Percentiles rank a stretch among this genome's conserved stretches.
Evolutionary conservation across 2,797 vertebrate species (phyloP).

Genomic region (Hippocampus kuda): DNA sequence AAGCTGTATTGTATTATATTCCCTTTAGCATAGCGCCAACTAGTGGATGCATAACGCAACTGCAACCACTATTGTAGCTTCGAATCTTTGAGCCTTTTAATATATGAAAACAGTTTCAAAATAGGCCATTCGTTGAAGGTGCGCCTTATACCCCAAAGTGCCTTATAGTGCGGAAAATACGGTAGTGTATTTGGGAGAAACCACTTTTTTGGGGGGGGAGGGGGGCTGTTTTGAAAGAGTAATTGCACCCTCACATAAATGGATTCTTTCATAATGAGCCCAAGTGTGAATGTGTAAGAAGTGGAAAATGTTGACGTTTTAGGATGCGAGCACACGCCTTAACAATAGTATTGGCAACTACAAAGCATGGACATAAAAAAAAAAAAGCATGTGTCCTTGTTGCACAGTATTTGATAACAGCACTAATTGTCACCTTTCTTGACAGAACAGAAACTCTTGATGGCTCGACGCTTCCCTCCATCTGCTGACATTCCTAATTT

Average conservation of each 20-base stretch:
- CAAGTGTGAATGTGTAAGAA: not conserved
- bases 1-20: no score
- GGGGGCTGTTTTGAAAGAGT: no score
- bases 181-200: no score
- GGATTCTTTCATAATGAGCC: not conserved
- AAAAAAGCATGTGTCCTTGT: not conserved
- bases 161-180: no score
- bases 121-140: no score
- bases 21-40: no score
- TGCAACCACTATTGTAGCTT: no score
- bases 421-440: not conserved
- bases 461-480: not conserved
- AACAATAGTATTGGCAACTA: not conserved
- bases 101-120: no score
- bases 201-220: no score
- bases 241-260: not conserved
- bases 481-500: not conserved
- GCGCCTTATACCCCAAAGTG: no score
- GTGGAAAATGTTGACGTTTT: not conserved
- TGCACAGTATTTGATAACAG: not conserved
- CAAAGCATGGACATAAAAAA: not conserved
- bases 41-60: no score
- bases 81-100: no score
- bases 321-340: not conserved
- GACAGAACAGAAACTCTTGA: not conserved